Conservation (phyloP, 2,888 invertebrate species). For the Eupithecia inturbata region DNA sequence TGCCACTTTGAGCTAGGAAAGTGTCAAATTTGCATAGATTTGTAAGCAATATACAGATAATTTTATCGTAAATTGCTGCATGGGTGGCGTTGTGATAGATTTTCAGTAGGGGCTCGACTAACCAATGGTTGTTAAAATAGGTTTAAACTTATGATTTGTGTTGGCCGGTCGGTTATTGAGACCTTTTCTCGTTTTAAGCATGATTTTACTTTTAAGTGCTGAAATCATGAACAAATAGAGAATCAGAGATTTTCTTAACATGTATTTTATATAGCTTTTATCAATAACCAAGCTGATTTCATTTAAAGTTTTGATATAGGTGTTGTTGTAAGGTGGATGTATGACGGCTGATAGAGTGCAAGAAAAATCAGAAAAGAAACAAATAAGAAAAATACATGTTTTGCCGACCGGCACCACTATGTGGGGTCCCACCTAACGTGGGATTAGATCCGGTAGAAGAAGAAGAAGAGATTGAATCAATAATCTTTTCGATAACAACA, state of each 20-base stretch:
- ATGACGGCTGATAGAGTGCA: too few relatives aligned
- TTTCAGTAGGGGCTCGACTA: slow-evolving; percentile 18
- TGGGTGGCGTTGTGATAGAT: slow-evolving; percentile 39
- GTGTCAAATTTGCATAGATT: slow-evolving; percentile 37
- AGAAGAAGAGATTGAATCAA: too few relatives aligned
- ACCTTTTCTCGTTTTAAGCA: not conserved
- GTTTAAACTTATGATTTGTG: slow-evolving; percentile 2
- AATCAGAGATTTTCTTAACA: not conserved
- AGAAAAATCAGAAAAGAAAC: too few relatives aligned
- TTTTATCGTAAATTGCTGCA: slow-evolving; percentile 35
- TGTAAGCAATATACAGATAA: slow-evolving; percentile 36
- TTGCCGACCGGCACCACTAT: too few relatives aligned
- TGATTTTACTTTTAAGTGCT: not conserved
- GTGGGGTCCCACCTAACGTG: too few relatives aligned
- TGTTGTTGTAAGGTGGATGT: too few relatives aligned
- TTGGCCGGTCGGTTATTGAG: not conserved
- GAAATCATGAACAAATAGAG: not conserved
- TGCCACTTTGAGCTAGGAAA: slow-evolving; percentile 24
- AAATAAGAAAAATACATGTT: too few relatives aligned
- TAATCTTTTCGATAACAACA: not conserved
- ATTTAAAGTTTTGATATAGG: not conserved
- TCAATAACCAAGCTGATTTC: not conserved
- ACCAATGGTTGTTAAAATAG: slow-evolving; percentile 15
- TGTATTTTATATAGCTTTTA: not conserved
- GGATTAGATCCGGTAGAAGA: too few relatives aligned